Conservation (phyloP, 2,797 vertebrate genomes). For the Myoxocephalus aenaeus region DNA sequence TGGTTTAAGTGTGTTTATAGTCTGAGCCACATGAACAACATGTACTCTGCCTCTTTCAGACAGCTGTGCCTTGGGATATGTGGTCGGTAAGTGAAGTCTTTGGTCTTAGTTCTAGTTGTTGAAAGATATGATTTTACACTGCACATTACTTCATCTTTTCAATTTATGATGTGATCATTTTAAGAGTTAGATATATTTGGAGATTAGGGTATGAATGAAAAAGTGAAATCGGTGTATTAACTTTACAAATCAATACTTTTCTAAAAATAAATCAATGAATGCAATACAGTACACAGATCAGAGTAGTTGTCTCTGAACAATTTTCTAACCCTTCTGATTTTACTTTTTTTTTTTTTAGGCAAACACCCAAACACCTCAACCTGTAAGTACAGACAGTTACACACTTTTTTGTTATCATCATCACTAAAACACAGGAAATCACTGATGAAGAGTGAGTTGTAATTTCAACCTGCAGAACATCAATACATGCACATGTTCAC, state of each 20-base stretch:
- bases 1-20: not conserved
- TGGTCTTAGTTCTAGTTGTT: not conserved
- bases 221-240: not conserved
- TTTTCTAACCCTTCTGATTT: not conserved
- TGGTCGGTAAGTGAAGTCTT: conserved; percentile 93
- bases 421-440: not conserved
- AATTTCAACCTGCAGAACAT: not conserved
- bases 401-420: not conserved
- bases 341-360: conserved; percentile 80
- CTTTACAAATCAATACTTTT: not conserved
- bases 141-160: not conserved
- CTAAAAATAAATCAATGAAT: not conserved
- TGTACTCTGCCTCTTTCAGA: conserved; percentile 81
- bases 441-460: not conserved
- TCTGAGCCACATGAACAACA: not conserved
- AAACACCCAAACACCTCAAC: conserved; percentile 86
- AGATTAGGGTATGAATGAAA: not conserved
- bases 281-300: not conserved
- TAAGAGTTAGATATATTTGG: not conserved
- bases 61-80: conserved; percentile 93
- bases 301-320: not conserved
- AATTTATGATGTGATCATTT: not conserved
- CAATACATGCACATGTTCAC: not conserved
- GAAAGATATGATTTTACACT: not conserved
- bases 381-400: conserved; percentile 85